A percentile compares a stretch with the other conserved stretches of the same genome.
Evolutionary conservation across 2,113 vertebrate genomes (phyloP).

Genomic region (Vicugna pacos): DNA sequence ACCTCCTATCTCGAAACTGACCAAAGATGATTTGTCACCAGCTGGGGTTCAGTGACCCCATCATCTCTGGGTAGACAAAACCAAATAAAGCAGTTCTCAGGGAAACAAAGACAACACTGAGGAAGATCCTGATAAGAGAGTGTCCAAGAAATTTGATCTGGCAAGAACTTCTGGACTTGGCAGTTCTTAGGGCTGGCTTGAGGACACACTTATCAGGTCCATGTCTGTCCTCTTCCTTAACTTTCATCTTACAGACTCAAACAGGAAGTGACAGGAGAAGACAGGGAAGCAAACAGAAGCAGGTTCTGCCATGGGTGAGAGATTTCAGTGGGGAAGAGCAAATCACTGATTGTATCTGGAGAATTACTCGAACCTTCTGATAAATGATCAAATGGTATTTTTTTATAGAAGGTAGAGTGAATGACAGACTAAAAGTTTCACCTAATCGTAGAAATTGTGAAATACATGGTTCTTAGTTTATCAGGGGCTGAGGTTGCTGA

Average conservation of each 20-base stretch:
- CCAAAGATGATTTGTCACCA: neutral
- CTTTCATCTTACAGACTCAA: neutral
- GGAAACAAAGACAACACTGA: neutral
- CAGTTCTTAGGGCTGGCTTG: neutral
- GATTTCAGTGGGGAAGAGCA: neutral
- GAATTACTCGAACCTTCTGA: neutral
- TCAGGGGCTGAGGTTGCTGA: neutral
- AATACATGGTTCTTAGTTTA: neutral
- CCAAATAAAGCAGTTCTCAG: neutral
- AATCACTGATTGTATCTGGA: neutral
- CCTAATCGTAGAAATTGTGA: neutral
- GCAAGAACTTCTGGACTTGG: neutral
- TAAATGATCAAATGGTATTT: neutral
- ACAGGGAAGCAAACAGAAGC: neutral
- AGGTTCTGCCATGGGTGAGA: neutral
- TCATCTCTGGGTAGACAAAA: neutral
- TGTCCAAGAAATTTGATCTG: neutral
- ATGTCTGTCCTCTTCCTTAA: neutral
- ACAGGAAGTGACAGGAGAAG: neutral
- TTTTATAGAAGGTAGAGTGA: neutral
- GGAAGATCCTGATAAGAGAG: neutral
- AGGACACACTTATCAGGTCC: neutral
- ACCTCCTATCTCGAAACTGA: neutral
- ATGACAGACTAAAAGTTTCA: neutral
- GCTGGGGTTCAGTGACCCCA: neutral